Conservation (phyloP, 2,113 vertebrate species). For the Spheniscus mendiculus region DNA sequence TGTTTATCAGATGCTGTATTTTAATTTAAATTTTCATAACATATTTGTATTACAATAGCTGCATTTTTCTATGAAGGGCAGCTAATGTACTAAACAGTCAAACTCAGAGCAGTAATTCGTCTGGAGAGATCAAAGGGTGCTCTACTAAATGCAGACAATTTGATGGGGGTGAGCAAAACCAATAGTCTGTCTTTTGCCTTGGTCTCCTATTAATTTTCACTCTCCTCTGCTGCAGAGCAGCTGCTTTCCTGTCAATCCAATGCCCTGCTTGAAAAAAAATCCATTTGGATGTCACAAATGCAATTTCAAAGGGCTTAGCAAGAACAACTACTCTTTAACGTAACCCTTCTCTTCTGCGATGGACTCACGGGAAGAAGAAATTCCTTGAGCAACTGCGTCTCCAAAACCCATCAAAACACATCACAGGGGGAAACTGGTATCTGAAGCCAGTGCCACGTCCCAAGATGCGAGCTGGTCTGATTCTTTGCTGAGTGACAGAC, state of each 20-base stretch:
- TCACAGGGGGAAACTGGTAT: not conserved
- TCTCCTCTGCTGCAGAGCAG: conserved; percentile 54
- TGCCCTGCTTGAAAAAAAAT: conserved; percentile 65
- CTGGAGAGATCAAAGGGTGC: conserved; percentile 73
- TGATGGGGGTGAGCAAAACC: conserved; percentile 70
- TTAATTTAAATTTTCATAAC: conserved; percentile 71
- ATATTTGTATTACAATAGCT: conserved; percentile 58
- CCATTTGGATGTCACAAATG: conserved; percentile 68
- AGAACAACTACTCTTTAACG: conserved; percentile 48
- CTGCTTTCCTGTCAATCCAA: conserved; percentile 67
- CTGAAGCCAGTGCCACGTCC: not conserved
- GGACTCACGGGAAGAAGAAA: conserved; percentile 57
- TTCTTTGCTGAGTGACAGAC: not conserved
- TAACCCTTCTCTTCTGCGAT: conserved; percentile 10
- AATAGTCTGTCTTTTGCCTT: conserved; percentile 67
- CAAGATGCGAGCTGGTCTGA: not conserved
- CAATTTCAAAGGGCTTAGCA: conserved; percentile 68
- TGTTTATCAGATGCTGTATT: conserved; percentile 65
- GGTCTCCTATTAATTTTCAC: conserved; percentile 73
- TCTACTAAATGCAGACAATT: conserved; percentile 73
- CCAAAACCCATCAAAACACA: not conserved
- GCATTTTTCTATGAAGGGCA: conserved; percentile 69
- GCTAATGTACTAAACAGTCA: conserved; percentile 66
- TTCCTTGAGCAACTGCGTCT: not conserved
- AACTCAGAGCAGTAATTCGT: conserved; percentile 74